Percentiles rank a stretch among this genome's conserved stretches.
phyloP scores from a whole-genome alignment of 2,797 vertebrate species.

The Phrynocephalus vlangalii region DNA sequence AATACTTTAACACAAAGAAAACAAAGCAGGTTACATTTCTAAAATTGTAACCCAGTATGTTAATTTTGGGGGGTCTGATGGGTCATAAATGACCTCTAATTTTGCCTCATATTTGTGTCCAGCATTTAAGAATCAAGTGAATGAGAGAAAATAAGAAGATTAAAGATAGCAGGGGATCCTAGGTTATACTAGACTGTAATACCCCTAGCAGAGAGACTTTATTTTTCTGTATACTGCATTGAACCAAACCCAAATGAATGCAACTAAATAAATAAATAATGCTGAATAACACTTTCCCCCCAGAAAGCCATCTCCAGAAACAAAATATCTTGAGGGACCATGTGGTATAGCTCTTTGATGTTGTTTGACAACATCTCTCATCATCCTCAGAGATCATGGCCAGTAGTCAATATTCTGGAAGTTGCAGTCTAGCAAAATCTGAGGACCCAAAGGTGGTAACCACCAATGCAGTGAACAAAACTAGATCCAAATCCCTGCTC shows the following conservation, averaged over 20 bases:
- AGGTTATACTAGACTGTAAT: neutral
- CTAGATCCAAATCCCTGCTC: neutral
- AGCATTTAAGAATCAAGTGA: neutral
- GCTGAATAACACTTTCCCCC: neutral
- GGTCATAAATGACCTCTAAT: neutral
- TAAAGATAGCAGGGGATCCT: neutral
- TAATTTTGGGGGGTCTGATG: neutral
- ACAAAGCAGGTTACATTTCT: conserved; percentile 60
- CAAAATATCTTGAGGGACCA: neutral
- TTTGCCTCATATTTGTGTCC: neutral
- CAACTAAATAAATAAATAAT: neutral
- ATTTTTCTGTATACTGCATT: neutral
- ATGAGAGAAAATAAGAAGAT: neutral
- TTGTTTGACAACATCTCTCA: neutral
- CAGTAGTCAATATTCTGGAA: neutral
- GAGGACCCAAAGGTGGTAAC: neutral
- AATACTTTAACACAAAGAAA: conserved; percentile 69
- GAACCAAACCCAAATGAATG: neutral
- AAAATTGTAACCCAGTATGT: conserved; percentile 52
- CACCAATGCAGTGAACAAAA: neutral
- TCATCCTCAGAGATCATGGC: neutral
- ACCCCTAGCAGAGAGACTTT: neutral
- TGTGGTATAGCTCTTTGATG: no score
- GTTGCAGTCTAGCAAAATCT: neutral
- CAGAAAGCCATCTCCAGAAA: neutral